Evolutionary conservation across 1,140 invertebrate genomes (phyloP).

Genomic region (Nasonia giraulti): DNA sequence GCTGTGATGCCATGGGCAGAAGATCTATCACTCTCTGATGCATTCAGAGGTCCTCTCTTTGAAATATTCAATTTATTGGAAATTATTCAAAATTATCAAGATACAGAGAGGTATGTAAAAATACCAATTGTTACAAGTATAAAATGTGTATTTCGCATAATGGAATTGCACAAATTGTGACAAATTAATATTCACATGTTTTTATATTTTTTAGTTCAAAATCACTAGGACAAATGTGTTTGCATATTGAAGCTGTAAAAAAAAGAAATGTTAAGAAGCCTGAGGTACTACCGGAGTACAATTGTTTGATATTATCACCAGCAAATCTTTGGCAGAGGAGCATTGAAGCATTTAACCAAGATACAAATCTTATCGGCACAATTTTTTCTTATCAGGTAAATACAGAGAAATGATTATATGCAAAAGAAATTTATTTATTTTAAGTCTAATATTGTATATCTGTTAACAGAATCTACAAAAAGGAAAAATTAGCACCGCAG

Average conservation of each 20-base stretch:
- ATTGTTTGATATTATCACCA: conserved; percentile 93
- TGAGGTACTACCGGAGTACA: conserved; percentile 89
- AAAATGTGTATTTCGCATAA: not conserved
- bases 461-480: conserved; percentile 80
- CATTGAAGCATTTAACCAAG: conserved; percentile 83
- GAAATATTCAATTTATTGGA: conserved; percentile 91
- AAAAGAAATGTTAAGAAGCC: conserved; percentile 75
- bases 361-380: conserved; percentile 86
- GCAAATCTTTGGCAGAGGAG: conserved; percentile 95
- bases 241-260: conserved; percentile 89
- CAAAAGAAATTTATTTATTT: conserved; percentile 2
- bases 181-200: conserved; percentile 19
- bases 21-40: conserved; percentile 88
- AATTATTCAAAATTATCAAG: conserved; percentile 88
- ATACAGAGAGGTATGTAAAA: conserved; percentile 80
- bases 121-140: not conserved
- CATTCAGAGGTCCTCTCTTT: conserved; percentile 89
- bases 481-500: conserved; percentile 88
- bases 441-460: conserved; percentile 58
- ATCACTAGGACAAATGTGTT: conserved; percentile 87
- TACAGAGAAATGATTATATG: conserved; percentile 10
- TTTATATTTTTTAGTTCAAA: conserved; percentile 72
- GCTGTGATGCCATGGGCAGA: conserved; percentile 90
- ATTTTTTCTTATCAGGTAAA: conserved; percentile 87
- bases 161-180: not conserved